Conservation (phyloP, 2,888 invertebrate species). For the Callimorpha dominula region DNA sequence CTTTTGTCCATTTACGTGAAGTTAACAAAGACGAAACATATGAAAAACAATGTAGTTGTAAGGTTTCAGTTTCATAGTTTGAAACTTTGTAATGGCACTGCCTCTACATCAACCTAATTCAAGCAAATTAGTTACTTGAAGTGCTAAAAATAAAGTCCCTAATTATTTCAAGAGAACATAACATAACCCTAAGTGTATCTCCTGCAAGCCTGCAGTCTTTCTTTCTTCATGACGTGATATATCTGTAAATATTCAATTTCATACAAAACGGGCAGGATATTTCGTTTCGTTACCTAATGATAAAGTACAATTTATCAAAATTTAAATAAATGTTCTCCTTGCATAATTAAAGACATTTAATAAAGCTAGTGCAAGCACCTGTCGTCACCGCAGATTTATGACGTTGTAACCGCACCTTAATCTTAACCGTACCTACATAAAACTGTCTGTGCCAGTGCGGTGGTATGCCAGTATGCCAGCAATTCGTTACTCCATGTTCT, state of each 20-base stretch:
- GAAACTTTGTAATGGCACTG: too few relatives aligned
- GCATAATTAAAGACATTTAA: slow-evolving; percentile 34
- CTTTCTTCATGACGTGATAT: too few relatives aligned
- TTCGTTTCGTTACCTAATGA: neutral
- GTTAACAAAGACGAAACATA: too few relatives aligned
- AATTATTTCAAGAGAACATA: neutral
- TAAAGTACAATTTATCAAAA: neutral
- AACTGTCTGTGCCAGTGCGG: slow-evolving; percentile 8
- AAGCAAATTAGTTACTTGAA: too few relatives aligned
- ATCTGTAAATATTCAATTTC: neutral
- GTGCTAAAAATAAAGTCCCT: too few relatives aligned
- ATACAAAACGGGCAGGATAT: too few relatives aligned
- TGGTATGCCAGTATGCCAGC: slow-evolving; percentile 22
- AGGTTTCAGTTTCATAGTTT: too few relatives aligned
- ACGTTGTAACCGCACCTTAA: slow-evolving; percentile 47
- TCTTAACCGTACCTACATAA: slow-evolving; percentile 20
- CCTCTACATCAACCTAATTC: too few relatives aligned
- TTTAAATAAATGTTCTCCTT: neutral
- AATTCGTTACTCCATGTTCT: slow-evolving; percentile 40
- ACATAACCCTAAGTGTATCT: too few relatives aligned
- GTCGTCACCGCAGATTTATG: slow-evolving; percentile 46
- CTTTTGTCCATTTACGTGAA: too few relatives aligned
- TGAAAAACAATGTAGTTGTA: too few relatives aligned
- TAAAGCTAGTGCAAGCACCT: slow-evolving; percentile 30
- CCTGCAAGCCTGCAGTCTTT: too few relatives aligned